Percentiles rank a stretch among this genome's conserved stretches.
These are phyloP conservation scores for Recurvirostra avosetta DNA, from an alignment of 2,113 vertebrate genomes.

Conservation along the genomic window DNA sequence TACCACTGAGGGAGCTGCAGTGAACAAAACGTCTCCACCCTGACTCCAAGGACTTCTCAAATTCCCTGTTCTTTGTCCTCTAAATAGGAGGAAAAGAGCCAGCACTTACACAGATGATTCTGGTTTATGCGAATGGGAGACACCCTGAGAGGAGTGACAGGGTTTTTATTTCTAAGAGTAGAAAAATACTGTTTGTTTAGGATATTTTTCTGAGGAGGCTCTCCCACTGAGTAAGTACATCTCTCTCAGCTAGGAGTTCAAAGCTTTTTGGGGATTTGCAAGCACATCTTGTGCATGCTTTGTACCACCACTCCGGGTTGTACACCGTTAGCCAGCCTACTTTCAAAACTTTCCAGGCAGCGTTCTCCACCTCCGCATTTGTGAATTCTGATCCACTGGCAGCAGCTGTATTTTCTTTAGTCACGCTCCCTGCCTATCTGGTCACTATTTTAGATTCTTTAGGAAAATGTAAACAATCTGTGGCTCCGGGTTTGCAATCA, in stretches of 20 bases:
- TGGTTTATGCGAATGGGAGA: not conserved
- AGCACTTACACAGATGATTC: not conserved
- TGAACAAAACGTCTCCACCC: not conserved
- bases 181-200: not conserved
- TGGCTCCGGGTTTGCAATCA: constrained; percentile 46
- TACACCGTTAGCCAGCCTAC: not conserved
- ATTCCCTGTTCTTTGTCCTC: not conserved
- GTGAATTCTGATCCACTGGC: constrained; percentile 7
- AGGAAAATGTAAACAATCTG: constrained; percentile 54
- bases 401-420: constrained; percentile 66
- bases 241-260: not conserved
- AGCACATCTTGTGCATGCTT: not conserved
- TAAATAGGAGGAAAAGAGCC: not conserved
- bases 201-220: not conserved
- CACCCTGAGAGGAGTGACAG: not conserved
- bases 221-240: not conserved
- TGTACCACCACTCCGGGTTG: not conserved
- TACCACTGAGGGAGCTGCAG: not conserved
- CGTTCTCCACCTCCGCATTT: not conserved
- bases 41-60: not conserved
- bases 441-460: constrained; percentile 50
- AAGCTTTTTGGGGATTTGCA: not conserved
- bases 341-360: not conserved
- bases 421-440: constrained; percentile 35
- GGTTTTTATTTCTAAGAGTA: not conserved